Conservation (phyloP, 2,797 vertebrate genomes). For the Serranus cabrilla region DNA sequence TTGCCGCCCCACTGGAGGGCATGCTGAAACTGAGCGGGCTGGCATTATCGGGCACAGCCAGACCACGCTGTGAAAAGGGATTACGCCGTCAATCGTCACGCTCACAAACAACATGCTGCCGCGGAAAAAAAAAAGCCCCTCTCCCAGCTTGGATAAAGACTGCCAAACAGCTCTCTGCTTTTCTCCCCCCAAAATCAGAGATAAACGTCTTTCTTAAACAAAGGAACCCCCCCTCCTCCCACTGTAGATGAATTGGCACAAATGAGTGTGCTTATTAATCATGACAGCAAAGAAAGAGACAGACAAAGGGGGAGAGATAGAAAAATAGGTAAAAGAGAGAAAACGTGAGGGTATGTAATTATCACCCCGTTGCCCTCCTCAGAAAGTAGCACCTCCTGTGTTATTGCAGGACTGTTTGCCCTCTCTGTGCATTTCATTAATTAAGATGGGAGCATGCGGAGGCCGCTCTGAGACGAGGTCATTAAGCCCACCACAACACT, state of each 20-base stretch:
- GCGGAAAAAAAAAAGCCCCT: slow-evolving; percentile 67
- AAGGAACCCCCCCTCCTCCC: slow-evolving; percentile 57
- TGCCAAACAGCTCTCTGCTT: slow-evolving; percentile 72
- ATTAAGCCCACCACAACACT: slow-evolving; percentile 79
- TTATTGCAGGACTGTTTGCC: slow-evolving; percentile 79
- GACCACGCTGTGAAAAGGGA: slow-evolving; percentile 87
- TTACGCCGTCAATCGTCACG: slow-evolving; percentile 84
- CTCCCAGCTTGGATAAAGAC: slow-evolving; percentile 79
- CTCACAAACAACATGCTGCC: slow-evolving; percentile 82
- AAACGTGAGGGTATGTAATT: slow-evolving; percentile 73
- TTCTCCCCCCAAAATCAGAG: slow-evolving; percentile 70
- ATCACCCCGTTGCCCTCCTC: slow-evolving; percentile 67
- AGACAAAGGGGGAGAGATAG: slow-evolving; percentile 44
- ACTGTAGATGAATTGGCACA: slow-evolving; percentile 77
- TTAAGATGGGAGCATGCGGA: slow-evolving; percentile 75
- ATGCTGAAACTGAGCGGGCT: slow-evolving; percentile 81
- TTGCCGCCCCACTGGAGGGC: slow-evolving; percentile 79
- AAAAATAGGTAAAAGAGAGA: slow-evolving; percentile 51
- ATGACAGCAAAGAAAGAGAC: slow-evolving; percentile 68
- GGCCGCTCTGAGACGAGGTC: slow-evolving; percentile 73
- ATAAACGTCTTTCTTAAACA: slow-evolving; percentile 78
- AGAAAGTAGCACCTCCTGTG: slow-evolving; percentile 76
- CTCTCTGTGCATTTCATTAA: slow-evolving; percentile 79
- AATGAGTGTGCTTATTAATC: slow-evolving; percentile 77
- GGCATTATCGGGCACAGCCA: slow-evolving; percentile 87